These are phyloP conservation scores for Collichthys lucidus DNA, from an alignment of 2,113 vertebrate species.

Conservation along the genomic window DNA sequence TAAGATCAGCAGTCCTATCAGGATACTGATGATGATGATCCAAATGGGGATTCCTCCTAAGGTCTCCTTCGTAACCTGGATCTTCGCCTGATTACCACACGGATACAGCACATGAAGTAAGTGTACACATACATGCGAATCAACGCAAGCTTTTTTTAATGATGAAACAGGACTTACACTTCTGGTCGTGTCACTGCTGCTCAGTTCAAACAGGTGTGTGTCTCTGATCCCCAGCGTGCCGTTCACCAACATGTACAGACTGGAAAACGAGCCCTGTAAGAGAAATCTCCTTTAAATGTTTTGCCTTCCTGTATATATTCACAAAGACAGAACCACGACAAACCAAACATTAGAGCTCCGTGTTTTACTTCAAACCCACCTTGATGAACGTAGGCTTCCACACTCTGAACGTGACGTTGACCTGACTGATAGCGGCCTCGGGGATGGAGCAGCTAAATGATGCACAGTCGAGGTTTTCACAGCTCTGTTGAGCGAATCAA, in stretches of 20 bases:
- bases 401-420: slow-evolving; percentile 90
- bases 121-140: neutral
- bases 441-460: slow-evolving; percentile 86
- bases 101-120: neutral
- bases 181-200: slow-evolving; percentile 78
- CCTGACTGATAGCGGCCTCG: slow-evolving; percentile 81
- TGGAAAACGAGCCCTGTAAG: slow-evolving; percentile 89
- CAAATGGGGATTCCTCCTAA: slow-evolving; percentile 90
- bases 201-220: slow-evolving; percentile 83
- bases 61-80: slow-evolving; percentile 92
- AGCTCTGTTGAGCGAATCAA: slow-evolving; percentile 82
- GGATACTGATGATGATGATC: slow-evolving; percentile 95
- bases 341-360: too few species aligned
- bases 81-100: slow-evolving; percentile 83
- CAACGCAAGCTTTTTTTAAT: neutral
- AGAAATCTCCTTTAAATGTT: neutral
- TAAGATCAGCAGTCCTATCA: slow-evolving; percentile 92
- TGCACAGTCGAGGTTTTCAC: slow-evolving; percentile 79
- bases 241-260: slow-evolving; percentile 84
- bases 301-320: neutral
- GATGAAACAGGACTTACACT: slow-evolving; percentile 81
- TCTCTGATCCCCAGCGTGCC: slow-evolving; percentile 81
- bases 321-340: too few species aligned
- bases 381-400: slow-evolving; percentile 95
- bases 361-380: slow-evolving; percentile 77